Evolutionary conservation across 2,797 vertebrate genomes (phyloP).

Genomic region (Mus minutoides): DNA sequence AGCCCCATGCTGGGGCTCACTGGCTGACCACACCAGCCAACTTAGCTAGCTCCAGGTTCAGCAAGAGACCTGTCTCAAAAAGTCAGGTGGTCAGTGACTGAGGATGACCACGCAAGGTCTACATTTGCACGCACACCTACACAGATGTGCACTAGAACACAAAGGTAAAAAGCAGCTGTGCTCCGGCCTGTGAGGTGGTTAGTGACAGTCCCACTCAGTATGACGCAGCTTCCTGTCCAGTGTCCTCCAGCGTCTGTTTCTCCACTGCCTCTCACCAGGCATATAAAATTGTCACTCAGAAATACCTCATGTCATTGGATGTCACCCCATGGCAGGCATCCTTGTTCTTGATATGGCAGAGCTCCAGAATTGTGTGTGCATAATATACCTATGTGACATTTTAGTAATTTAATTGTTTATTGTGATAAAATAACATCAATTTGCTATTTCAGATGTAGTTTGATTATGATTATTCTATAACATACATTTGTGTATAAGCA

Average conservation of each 20-base stretch:
- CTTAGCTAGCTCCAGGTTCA: neutral
- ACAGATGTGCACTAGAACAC: neutral
- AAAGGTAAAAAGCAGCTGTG: neutral
- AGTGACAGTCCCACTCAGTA: neutral
- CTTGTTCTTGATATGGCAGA: neutral
- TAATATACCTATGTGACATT: neutral
- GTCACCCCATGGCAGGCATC: neutral
- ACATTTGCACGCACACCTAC: too few relatives aligned
- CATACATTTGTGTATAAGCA: neutral
- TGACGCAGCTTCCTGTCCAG: neutral
- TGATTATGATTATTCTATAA: neutral
- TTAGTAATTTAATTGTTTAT: conserved; percentile 16
- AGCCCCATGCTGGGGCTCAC: neutral
- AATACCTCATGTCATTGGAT: neutral
- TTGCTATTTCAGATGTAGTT: neutral
- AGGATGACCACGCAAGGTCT: neutral
- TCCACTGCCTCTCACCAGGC: neutral
- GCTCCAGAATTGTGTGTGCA: neutral
- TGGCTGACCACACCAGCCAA: neutral
- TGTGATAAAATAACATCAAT: neutral
- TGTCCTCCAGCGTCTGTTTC: neutral
- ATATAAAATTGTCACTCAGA: neutral
- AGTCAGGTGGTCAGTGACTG: neutral
- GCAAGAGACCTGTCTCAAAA: neutral
- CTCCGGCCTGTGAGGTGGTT: neutral